A percentile compares a stretch with the other conserved stretches of the same genome.
Conservation (phyloP, 2,888 invertebrate species). For the Orthosia cruda region DNA sequence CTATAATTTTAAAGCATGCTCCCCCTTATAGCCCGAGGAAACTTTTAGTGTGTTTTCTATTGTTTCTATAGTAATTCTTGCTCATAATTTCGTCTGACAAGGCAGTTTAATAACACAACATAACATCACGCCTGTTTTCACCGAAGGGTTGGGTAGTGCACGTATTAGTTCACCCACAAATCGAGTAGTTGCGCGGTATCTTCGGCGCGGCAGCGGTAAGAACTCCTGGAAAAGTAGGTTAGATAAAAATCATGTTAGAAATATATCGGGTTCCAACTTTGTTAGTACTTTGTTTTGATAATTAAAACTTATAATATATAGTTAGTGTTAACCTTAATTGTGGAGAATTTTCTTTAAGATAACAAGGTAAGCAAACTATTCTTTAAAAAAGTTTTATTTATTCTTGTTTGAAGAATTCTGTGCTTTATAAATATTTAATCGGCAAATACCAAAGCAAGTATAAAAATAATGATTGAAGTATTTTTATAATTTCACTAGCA, state of each 20-base stretch:
- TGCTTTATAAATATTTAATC: slow-evolving; percentile 20
- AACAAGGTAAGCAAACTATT: slow-evolving; percentile 13
- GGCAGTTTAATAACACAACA: slow-evolving; percentile 14
- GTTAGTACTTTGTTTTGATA: slow-evolving; percentile 25
- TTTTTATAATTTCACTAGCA: slow-evolving; percentile 14
- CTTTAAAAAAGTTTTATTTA: slow-evolving; percentile 5
- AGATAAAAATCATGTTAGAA: slow-evolving; percentile 27
- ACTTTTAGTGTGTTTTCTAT: slow-evolving; percentile 56
- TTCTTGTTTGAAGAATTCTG: neutral
- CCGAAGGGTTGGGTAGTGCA: too few relatives aligned
- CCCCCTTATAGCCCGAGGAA: slow-evolving; percentile 36
- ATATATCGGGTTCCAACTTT: slow-evolving; percentile 30
- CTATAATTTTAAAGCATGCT: slow-evolving; percentile 67
- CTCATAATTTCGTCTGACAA: slow-evolving; percentile 34
- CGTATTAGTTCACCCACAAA: too few relatives aligned
- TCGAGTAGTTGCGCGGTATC: too few relatives aligned
- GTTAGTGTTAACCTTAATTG: slow-evolving; percentile 20
- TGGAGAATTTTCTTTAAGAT: slow-evolving; percentile 28
- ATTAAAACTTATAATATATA: slow-evolving; percentile 59
- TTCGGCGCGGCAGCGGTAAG: slow-evolving; percentile 18
- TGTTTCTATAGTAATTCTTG: slow-evolving; percentile 38
- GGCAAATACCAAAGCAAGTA: neutral
- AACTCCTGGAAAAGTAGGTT: slow-evolving; percentile 34
- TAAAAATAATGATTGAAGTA: slow-evolving; percentile 13
- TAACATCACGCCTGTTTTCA: too few relatives aligned